Percentiles rank a stretch among this genome's conserved stretches.
Evolutionary conservation across 2,113 vertebrate species (phyloP).

Genomic region (Rhinoptilus africanus): DNA sequence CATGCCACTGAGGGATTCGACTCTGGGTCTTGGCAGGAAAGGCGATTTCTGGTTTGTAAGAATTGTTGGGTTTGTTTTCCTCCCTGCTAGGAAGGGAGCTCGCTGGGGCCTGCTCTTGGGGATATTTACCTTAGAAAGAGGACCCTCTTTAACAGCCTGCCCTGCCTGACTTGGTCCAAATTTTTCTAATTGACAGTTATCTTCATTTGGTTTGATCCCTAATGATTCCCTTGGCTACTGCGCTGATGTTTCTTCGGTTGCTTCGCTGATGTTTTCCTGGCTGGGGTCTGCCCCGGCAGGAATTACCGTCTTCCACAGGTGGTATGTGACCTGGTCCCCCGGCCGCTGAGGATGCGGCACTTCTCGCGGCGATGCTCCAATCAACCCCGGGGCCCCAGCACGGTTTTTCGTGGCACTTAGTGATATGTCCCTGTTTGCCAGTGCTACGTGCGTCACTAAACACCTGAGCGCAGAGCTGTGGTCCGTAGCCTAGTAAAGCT

Average conservation of each 20-base stretch:
- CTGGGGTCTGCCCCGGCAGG: not conserved
- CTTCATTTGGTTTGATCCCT: not conserved
- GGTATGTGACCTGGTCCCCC: not conserved
- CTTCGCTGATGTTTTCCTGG: not conserved
- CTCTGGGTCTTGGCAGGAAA: not conserved
- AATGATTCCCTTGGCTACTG: not conserved
- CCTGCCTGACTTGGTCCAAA: not conserved
- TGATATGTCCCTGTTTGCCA: not conserved
- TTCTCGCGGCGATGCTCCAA: not conserved
- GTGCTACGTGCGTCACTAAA: rapidly evolving
- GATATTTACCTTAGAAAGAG: not conserved
- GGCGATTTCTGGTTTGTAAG: not conserved
- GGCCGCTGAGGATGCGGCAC: not conserved
- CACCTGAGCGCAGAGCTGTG: not conserved
- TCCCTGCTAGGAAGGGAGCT: not conserved
- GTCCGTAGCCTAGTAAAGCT: not conserved
- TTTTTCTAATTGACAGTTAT: not conserved
- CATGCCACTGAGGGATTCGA: not conserved
- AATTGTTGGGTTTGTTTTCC: not conserved
- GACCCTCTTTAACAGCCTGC: not conserved
- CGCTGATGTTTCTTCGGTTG: not conserved
- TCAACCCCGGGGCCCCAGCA: not conserved
- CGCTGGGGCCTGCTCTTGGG: not conserved
- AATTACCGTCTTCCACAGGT: not conserved
- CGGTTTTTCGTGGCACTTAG: rapidly evolving